A percentile compares a stretch with the other conserved stretches of the same genome.
Conservation (phyloP, 2,888 invertebrate genomes). For the Chrysomela aeneicollis region DNA sequence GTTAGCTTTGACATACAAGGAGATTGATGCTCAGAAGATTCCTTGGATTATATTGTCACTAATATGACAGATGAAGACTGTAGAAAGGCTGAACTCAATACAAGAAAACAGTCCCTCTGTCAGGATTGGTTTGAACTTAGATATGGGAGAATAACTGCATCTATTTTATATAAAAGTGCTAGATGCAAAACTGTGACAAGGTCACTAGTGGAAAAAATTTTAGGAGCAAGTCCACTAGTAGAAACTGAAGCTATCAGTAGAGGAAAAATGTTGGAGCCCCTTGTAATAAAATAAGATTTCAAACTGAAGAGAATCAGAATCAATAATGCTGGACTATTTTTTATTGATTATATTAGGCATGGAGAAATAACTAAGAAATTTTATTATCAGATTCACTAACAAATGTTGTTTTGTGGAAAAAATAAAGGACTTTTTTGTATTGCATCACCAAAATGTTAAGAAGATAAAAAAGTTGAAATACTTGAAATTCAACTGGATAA, state of each 20-base stretch:
- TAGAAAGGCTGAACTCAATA: slow-evolving; percentile 14
- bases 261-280: slow-evolving; percentile 23
- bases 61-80: slow-evolving; percentile 5
- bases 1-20: slow-evolving; percentile 1
- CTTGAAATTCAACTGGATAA: slow-evolving; percentile 21
- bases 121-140: slow-evolving; percentile 32
- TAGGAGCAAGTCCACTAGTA: slow-evolving; percentile 18
- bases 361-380: slow-evolving; percentile 25
- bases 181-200: slow-evolving; percentile 24
- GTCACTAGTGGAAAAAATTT: slow-evolving; percentile 15
- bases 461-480: slow-evolving; percentile 1
- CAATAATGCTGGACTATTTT: not conserved
- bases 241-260: slow-evolving; percentile 28
- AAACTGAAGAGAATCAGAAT: not conserved
- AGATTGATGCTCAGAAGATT: slow-evolving; percentile 3
- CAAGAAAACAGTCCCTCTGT: slow-evolving; percentile 24
- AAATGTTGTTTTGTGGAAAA: not conserved
- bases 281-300: slow-evolving; percentile 10
- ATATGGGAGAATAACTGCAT: slow-evolving; percentile 39
- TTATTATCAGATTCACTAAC: slow-evolving; percentile 4
- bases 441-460: too few relatives aligned
- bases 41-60: not conserved
- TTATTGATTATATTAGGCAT: not conserved
- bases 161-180: slow-evolving; percentile 14
- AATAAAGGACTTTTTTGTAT: too few relatives aligned